These are phyloP conservation scores for Microctonus hyperodae DNA, from an alignment of 2,888 invertebrate genomes.

Conservation along the genomic window DNA sequence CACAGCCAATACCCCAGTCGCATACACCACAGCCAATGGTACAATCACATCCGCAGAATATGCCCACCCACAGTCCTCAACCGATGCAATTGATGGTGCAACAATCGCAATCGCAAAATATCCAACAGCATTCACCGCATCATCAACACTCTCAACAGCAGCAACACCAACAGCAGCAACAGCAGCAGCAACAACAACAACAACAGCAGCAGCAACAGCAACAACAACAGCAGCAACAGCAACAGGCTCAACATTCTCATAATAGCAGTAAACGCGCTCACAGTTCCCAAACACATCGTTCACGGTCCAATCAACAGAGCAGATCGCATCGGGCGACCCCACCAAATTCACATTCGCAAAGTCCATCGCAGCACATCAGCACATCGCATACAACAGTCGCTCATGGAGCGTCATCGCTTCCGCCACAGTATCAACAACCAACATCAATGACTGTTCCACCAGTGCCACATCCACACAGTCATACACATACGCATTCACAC, in stretches of 20 bases:
- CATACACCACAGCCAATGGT: conserved; percentile 57
- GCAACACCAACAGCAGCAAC: conserved; percentile 52
- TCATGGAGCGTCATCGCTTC: conserved; percentile 45
- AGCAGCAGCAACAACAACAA: conserved; percentile 43
- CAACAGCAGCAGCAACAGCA: conserved; percentile 51
- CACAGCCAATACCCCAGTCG: conserved; percentile 55
- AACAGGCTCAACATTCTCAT: conserved; percentile 51
- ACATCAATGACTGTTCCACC: conserved; percentile 55
- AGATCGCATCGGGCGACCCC: conserved; percentile 58
- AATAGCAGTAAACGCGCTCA: conserved; percentile 57
- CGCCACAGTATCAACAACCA: conserved; percentile 57
- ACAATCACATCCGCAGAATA: conserved; percentile 55
- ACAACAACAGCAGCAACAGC: conserved; percentile 51
- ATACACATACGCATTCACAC: conserved; percentile 57
- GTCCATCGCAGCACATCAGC: conserved; percentile 44
- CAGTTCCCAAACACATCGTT: conserved; percentile 57
- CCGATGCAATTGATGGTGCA: conserved; percentile 57
- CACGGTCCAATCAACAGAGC: conserved; percentile 55
- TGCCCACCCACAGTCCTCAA: conserved; percentile 55
- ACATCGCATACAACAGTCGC: conserved; percentile 46
- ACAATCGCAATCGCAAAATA: conserved; percentile 54
- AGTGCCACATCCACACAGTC: conserved; percentile 53
- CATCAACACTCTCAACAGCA: conserved; percentile 52
- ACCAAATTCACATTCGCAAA: conserved; percentile 51
- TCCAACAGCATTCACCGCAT: conserved; percentile 46